A percentile compares a stretch with the other conserved stretches of the same genome.
These are phyloP conservation scores for Mormyrus iriodes DNA, from an alignment of 2,113 vertebrate species.

Conservation along the genomic window DNA sequence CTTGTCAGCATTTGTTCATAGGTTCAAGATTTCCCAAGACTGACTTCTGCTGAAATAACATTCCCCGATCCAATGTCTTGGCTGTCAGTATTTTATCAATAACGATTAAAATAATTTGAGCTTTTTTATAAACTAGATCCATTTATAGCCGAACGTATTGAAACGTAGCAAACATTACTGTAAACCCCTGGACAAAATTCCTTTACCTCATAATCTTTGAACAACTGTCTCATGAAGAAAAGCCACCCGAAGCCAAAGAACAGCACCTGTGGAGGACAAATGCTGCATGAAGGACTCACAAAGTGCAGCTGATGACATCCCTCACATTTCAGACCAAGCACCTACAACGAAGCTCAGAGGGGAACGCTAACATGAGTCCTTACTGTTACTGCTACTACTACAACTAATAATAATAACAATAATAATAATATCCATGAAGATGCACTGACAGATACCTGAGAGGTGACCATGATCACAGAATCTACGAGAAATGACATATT, in stretches of 20 bases:
- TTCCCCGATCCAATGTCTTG: not conserved
- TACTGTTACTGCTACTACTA: not conserved
- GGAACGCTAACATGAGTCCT: not conserved
- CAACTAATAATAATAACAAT: not conserved
- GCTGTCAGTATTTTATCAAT: not conserved
- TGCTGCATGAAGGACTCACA: not conserved
- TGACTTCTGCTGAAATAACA: not conserved
- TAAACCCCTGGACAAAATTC: not conserved
- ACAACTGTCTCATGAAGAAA: conserved; percentile 92
- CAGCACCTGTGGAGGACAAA: conserved; percentile 66
- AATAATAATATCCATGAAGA: not conserved
- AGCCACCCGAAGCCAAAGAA: conserved; percentile 98
- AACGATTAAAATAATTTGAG: not conserved
- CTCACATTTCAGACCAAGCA: not conserved
- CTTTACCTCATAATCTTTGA: conserved; percentile 95
- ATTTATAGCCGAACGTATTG: not conserved
- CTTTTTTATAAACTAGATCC: not conserved
- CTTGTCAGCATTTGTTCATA: not conserved
- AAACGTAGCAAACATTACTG: not conserved
- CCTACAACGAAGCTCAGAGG: not conserved
- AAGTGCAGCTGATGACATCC: not conserved
- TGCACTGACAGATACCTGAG: conserved; percentile 67
- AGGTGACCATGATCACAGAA: conserved; percentile 88
- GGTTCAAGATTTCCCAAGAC: not conserved
- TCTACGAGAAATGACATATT: conserved; percentile 88